Evolutionary conservation across 64 coral and sea anemone genomes (phyloP), one percentile per base, ranked within the genome.

Genomic region (Orbicella faveolata): DNA sequence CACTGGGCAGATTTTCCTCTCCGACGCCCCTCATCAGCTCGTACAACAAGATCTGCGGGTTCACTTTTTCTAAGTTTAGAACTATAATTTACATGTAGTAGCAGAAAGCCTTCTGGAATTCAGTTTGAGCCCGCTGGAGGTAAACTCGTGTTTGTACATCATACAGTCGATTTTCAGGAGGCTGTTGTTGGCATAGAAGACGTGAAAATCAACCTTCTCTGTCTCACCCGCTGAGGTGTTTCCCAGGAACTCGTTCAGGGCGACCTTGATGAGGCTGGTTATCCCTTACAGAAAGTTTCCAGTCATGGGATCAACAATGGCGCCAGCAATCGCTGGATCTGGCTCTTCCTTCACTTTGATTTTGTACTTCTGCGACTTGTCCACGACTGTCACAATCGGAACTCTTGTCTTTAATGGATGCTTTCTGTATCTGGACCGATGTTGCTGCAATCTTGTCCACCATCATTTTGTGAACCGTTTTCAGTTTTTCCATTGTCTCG

Each of bases 61-160:
- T 75, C 9, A 84, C 72, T 61, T 74, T 84, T 12, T 73, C 21
- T 18, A 75, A 35, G 83, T 91, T 79, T 25, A 91, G 52, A 23
- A 91, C 80, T 23, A 23, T 79, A 63, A 76, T 48, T 76, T 91
- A 79, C 17, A 76, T 44, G 30, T 39, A 73, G 54, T 91, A 84
- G 26, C 78, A 73, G 54, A 91, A 91, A 1, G 20, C 68, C 20
- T 91, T 91, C 30, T 41, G 59, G 18, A 74, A 26, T 61, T 83
- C 34, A 8, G 83, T 63, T 55, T 15, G 20, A 91, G 6, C 12
- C 89, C 80, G 17, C 33, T 48, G 26, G 68, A 83, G 18, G 54
- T 36, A 44, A 84, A 84, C 36, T 91, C 80, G 33, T 91, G 76
- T 70, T 91, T 91, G 89, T 84, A 90, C 15, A 61, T 41, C 39